Evolutionary conservation across 1,140 invertebrate species (phyloP).

Genomic region (Lamellibrachia luymesi): DNA sequence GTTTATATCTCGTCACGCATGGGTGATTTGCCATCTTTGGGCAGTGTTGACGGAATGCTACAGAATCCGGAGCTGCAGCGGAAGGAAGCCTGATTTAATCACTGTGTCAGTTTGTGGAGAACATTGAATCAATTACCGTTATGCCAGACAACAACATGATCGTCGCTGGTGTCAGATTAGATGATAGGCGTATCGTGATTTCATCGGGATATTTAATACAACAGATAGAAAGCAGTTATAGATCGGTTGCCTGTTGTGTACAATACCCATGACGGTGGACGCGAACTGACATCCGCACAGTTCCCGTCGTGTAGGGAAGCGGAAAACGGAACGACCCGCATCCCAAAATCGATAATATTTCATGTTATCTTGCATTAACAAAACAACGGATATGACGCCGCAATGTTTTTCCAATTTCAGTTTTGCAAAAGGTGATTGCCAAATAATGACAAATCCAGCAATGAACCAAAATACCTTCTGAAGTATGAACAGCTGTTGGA

Average conservation of each 20-base stretch:
- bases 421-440: no score
- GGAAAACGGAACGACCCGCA: background rate
- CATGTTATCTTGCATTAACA: no score
- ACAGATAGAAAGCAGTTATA: background rate
- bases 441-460: no score
- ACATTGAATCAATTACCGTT: background rate
- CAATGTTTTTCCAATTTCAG: no score
- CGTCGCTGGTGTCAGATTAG: background rate
- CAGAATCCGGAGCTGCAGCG: background rate
- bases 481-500: no score
- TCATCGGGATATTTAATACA: background rate
- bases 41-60: background rate
- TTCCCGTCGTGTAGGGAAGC: background rate
- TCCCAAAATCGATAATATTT: no score
- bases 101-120: background rate
- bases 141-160: background rate
- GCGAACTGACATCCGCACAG: background rate
- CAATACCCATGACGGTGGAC: background rate
- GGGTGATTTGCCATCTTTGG: background rate
- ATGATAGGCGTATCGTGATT: background rate
- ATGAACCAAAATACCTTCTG: no score
- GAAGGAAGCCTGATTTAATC: constrained; percentile 1
- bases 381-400: no score
- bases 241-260: background rate
- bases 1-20: background rate